phyloP scores from a whole-genome alignment of 2,113 vertebrate genomes.

The Sinocyclocheilus grahami region DNA sequence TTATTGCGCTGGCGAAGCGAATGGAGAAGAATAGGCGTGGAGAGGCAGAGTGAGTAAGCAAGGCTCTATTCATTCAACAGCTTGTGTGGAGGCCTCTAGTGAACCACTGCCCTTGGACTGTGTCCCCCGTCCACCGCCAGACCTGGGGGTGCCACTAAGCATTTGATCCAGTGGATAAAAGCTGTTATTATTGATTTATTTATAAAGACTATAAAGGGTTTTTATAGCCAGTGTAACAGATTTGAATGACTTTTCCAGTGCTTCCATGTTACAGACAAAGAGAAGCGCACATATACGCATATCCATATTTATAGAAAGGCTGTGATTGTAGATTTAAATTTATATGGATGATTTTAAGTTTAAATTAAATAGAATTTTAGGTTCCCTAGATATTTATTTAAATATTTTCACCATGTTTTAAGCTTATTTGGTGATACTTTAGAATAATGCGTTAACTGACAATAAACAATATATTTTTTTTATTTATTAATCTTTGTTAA shows the following conservation, averaged over 20 bases:
- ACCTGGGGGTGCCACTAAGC: slow-evolving; percentile 86
- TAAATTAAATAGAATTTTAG: background rate
- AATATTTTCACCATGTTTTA: no score
- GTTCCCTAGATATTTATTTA: background rate
- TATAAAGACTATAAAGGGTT: slow-evolving; percentile 60
- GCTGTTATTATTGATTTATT: slow-evolving; percentile 69
- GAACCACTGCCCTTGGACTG: slow-evolving; percentile 78
- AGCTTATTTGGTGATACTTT: no score
- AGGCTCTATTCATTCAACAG: slow-evolving; percentile 86
- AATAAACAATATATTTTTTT: background rate
- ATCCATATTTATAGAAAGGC: background rate
- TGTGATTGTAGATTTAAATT: background rate
- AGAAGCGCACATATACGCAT: background rate
- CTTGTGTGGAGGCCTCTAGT: slow-evolving; percentile 61
- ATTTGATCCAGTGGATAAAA: slow-evolving; percentile 83
- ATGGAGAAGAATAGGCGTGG: slow-evolving; percentile 94
- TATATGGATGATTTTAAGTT: background rate
- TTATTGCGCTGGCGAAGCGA: slow-evolving; percentile 87
- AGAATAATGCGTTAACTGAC: background rate
- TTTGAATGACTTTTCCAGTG: background rate
- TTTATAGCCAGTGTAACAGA: slow-evolving; percentile 58
- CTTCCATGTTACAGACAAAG: background rate
- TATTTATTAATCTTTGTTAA: background rate
- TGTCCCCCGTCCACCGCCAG: slow-evolving; percentile 69
- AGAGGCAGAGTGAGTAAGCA: slow-evolving; percentile 75